Base-by-base conservation (phyloP, 2,888 invertebrate genomes). In the Phragmatobia fuliginosa region DNA sequence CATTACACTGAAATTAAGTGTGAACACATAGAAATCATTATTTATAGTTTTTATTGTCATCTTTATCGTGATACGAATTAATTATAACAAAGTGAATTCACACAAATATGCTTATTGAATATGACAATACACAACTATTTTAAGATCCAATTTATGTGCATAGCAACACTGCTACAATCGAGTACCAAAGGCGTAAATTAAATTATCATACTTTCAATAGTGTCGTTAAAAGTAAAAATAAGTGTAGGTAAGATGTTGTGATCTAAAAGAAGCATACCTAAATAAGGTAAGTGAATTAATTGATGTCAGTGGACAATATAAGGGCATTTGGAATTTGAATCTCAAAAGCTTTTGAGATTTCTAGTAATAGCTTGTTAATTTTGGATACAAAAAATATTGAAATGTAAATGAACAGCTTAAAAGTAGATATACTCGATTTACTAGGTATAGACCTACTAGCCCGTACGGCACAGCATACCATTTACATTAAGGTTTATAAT, bases 111-210 rank as follows among this genome's bases (percentile, higher is more conserved):
- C 4, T 52, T 25, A 52, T 25, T 25, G 52, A 52, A 52, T 14
- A 52, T 52, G 52, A 25, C 52, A 52, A 52, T 52, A 52, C 3
- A 25, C 3, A 52, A 52, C 49, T 52, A 52, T 52, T 14, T 52
- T 52, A 25, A 25, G 25, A 52, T 14, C 5, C 25, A 52, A 52
- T 25, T 52, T 52, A 25, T 52, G 52, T 4, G 18, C 59, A 21
- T 11, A 59, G 59, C 56, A 62, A 67, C 52, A 71, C 66, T 65
- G 68, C 52, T 62, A 52, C 52, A 52, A 76, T 64, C 60, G 59
- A 38, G 68, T 62, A 78, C 68, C 75, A 71, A 73, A 68, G 65
- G 68, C 66, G 72, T 52, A 71, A 79, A 79, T 79, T 71, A 52
- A 62, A 70, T 45, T 64, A 49, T 62, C 72, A 72, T 71, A 69